Conservation (phyloP, 2,797 vertebrate species). For the Sebastes cheni region DNA sequence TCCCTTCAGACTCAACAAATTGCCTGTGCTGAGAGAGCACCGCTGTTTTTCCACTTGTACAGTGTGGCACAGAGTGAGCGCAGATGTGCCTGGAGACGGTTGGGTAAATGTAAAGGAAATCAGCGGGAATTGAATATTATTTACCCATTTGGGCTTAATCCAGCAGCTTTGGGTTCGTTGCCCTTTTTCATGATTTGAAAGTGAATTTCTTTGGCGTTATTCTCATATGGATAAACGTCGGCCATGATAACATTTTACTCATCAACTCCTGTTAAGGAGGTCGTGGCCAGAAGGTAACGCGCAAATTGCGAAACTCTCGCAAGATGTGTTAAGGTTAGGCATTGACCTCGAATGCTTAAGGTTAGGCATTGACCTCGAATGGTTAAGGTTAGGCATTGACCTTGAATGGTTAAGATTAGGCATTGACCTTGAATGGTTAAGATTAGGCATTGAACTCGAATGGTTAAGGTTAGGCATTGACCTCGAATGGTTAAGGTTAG, state of each 20-base stretch:
- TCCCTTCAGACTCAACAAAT: constrained; percentile 62
- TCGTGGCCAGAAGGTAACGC: too few relatives aligned
- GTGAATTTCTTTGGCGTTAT: not conserved
- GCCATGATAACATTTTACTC: not conserved
- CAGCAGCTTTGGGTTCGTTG: not conserved
- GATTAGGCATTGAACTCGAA: too few relatives aligned
- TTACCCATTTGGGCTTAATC: not conserved
- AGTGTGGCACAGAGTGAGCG: not conserved
- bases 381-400: rapidly evolving
- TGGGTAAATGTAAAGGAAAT: not conserved
- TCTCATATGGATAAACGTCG: not conserved
- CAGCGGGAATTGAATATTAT: not conserved
- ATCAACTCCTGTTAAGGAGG: rapidly evolving
- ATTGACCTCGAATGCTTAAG: too few relatives aligned
- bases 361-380: too few relatives aligned
- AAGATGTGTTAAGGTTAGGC: not conserved
- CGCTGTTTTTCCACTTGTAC: not conserved
- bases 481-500: rapidly evolving
- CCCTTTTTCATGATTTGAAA: not conserved
- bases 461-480: too few relatives aligned
- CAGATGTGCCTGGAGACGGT: not conserved
- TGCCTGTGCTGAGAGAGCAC: constrained; percentile 28
- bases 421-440: rapidly evolving
- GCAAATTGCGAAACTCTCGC: not conserved
- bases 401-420: too few relatives aligned